Conservation (phyloP, 2,113 vertebrate genomes). For the Tringa solitaria region DNA sequence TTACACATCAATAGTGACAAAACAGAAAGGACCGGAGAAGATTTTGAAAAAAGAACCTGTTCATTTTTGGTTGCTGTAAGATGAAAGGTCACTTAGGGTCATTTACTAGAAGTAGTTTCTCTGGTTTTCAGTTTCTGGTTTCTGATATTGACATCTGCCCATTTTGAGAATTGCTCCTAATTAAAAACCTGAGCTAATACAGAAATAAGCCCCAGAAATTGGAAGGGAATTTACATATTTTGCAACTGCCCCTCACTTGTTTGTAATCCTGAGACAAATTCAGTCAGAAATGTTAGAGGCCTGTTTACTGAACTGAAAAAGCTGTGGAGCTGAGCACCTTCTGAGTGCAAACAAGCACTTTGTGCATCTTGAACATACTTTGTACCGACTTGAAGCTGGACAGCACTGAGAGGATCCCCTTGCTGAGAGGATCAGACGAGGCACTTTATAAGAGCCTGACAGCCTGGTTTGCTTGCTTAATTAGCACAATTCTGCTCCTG, state of each 20-base stretch:
- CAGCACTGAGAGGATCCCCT: background rate
- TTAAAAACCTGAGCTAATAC: background rate
- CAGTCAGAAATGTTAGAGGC: background rate
- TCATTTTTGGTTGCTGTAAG: background rate
- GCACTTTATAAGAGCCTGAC: constrained; percentile 19
- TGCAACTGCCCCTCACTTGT: background rate
- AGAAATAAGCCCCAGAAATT: background rate
- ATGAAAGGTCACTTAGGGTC: background rate
- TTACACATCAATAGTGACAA: background rate
- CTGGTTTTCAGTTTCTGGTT: background rate
- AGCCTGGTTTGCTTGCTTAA: constrained; percentile 42
- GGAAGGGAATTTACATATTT: background rate
- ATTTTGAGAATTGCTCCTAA: background rate
- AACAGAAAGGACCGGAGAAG: background rate
- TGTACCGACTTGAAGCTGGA: fast-evolving
- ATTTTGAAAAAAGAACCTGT: background rate
- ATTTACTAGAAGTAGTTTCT: background rate
- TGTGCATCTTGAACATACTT: background rate
- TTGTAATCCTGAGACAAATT: background rate
- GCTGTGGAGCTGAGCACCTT: background rate
- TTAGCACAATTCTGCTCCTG: constrained; percentile 36
- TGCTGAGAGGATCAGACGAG: background rate
- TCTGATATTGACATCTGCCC: background rate
- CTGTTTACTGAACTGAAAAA: background rate
- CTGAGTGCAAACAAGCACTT: background rate